phyloP scores from a whole-genome alignment of 1,140 invertebrate genomes.

The Drosophila guanche region DNA sequence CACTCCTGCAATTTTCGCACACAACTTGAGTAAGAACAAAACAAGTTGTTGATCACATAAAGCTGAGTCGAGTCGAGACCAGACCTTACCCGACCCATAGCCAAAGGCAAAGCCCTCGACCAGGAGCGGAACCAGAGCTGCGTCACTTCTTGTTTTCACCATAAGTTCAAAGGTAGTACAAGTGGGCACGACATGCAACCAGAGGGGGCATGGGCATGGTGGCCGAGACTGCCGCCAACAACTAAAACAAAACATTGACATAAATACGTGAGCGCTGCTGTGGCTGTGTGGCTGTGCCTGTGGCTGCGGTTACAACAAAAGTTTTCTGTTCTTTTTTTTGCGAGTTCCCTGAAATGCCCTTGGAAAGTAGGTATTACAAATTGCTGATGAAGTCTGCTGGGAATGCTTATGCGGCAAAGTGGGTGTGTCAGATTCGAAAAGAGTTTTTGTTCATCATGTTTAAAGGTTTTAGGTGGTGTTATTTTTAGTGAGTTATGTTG shows the following conservation, averaged over 20 bases:
- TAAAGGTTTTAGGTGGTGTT: not conserved
- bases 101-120: constrained; percentile 28
- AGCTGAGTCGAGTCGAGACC: constrained; percentile 48
- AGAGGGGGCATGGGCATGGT: constrained; percentile 6
- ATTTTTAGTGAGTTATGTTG: not conserved
- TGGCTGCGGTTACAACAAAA: constrained; percentile 61
- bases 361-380: constrained; percentile 58
- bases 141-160: constrained; percentile 65
- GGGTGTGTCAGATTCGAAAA: constrained; percentile 13
- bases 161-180: constrained; percentile 76
- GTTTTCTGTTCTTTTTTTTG: constrained; percentile 46
- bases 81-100: constrained; percentile 22
- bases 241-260: constrained; percentile 78
- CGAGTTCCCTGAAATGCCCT: constrained; percentile 39
- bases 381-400: constrained; percentile 57
- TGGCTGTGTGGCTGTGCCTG: constrained; percentile 47
- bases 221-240: constrained; percentile 40
- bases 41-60: constrained; percentile 80
- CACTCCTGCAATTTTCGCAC: constrained; percentile 53
- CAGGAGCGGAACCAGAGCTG: constrained; percentile 17
- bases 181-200: constrained; percentile 77
- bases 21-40: constrained; percentile 65
- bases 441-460: constrained; percentile 12
- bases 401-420: constrained; percentile 28
- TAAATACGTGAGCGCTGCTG: constrained; percentile 67